Conservation (phyloP, 1,140 invertebrate genomes). For the Drepana arcuata region DNA sequence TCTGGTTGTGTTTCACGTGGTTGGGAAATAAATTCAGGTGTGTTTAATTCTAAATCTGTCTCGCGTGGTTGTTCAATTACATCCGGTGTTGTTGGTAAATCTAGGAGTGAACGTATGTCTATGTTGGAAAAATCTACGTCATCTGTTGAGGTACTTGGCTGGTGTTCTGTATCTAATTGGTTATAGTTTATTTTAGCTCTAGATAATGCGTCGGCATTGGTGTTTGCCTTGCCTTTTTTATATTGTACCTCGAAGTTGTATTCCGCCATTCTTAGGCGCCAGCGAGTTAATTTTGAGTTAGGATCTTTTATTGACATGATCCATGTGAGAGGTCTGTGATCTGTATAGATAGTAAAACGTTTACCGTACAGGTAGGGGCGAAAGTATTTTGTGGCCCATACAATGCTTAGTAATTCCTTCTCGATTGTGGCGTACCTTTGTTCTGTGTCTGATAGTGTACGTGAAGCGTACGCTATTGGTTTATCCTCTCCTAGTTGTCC, state of each 20-base stretch:
- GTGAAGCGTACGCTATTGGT: conserved; percentile 11
- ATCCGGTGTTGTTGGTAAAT: conserved; percentile 7
- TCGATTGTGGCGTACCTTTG: conserved; percentile 5
- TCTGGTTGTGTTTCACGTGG: too few species aligned
- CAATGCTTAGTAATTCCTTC: conserved; percentile 12
- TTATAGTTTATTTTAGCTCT: conserved; percentile 6
- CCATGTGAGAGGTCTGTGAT: conserved; percentile 27
- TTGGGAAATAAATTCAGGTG: too few species aligned
- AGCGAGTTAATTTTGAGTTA: conserved; percentile 25
- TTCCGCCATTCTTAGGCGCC: conserved; percentile 1
- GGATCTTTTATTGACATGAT: conserved; percentile 46
- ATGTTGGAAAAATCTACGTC: neutral
- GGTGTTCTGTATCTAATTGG: conserved; percentile 2
- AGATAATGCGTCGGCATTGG: conserved; percentile 9
- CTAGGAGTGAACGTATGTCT: too few species aligned
- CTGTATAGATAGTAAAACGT: conserved; percentile 12
- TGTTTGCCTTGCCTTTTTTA: conserved; percentile 4
- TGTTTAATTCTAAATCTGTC: neutral
- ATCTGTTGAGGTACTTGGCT: neutral
- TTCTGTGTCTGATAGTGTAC: conserved; percentile 9
- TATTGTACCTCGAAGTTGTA: conserved; percentile 2
- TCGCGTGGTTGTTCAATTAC: conserved; percentile 1
- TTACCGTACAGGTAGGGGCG: conserved; percentile 12
- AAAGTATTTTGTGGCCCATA: conserved; percentile 13
- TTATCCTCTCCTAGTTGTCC: conserved; percentile 9